Conservation (phyloP, 2,797 vertebrate species). For the Pelochelys cantorii region DNA sequence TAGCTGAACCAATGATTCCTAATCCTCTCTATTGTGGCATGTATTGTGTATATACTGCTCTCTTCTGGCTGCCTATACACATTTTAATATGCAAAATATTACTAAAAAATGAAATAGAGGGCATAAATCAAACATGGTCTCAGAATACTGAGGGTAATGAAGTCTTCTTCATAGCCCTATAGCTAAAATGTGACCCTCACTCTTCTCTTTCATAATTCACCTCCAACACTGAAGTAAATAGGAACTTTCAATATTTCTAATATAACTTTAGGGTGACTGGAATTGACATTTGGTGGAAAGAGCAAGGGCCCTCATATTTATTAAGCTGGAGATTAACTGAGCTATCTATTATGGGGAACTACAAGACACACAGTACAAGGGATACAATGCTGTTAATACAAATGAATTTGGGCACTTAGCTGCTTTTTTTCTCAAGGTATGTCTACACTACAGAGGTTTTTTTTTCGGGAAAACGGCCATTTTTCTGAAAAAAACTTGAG, state of each 20-base stretch:
- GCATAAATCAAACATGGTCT: conserved; percentile 46
- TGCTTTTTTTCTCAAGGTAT: accelerated
- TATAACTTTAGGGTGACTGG: background rate
- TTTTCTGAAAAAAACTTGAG: too few species aligned
- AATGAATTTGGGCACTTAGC: accelerated
- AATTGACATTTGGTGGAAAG: background rate
- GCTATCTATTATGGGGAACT: background rate
- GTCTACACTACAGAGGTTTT: too few species aligned
- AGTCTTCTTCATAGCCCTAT: background rate
- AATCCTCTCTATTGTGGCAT: conserved; percentile 49
- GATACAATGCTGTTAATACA: background rate
- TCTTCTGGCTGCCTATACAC: conserved; percentile 79
- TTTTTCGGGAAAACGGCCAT: too few species aligned
- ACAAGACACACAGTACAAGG: accelerated
- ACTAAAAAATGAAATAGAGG: conserved; percentile 62
- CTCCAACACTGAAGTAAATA: background rate
- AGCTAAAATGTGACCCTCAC: background rate
- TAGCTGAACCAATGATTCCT: conserved; percentile 52
- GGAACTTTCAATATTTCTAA: background rate
- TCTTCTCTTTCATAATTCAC: background rate
- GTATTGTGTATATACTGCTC: conserved; percentile 80
- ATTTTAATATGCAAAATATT: conserved; percentile 75
- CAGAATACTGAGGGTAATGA: background rate
- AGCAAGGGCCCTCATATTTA: background rate
- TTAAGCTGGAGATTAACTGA: background rate